Evolutionary conservation across 2,797 vertebrate species (phyloP).

Genomic region (Schizopygopsis pylzovi): DNA sequence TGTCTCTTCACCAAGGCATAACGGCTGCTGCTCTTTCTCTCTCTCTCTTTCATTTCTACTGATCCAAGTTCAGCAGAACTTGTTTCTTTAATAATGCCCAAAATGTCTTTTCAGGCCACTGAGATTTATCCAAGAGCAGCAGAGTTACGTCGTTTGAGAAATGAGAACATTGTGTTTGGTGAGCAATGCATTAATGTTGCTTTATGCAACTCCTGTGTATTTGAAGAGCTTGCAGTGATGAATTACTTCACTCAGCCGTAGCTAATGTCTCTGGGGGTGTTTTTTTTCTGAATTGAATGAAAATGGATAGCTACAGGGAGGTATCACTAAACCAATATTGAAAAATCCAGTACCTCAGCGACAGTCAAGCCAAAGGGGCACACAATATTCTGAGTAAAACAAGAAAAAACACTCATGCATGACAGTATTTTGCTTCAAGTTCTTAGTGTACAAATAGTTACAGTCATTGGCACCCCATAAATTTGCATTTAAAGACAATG

Average conservation of each 20-base stretch:
- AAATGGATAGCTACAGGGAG: slow-evolving; percentile 52
- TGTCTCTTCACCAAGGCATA: slow-evolving; percentile 8
- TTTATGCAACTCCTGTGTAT: slow-evolving; percentile 21
- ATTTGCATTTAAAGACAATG: slow-evolving; percentile 18
- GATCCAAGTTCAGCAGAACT: slow-evolving; percentile 11
- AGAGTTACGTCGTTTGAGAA: slow-evolving; percentile 23
- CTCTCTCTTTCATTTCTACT: neutral
- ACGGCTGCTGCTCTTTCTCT: neutral
- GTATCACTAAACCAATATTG: slow-evolving; percentile 48
- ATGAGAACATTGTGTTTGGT: slow-evolving; percentile 42
- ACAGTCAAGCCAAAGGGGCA: slow-evolving; percentile 38
- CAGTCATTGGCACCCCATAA: slow-evolving; percentile 10
- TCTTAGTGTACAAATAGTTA: slow-evolving; percentile 16
- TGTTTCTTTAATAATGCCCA: slow-evolving; percentile 1
- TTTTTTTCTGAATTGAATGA: slow-evolving; percentile 34
- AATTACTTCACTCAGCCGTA: slow-evolving; percentile 48
- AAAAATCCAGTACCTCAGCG: slow-evolving; percentile 41
- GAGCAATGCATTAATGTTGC: slow-evolving; percentile 46
- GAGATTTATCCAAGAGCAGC: slow-evolving; percentile 29
- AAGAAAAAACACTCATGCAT: slow-evolving; percentile 31
- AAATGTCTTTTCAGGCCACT: neutral
- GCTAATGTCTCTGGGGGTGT: slow-evolving; percentile 45
- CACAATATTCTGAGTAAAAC: slow-evolving; percentile 29
- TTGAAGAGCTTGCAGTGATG: slow-evolving; percentile 43
- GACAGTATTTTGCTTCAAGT: slow-evolving; percentile 26